phyloP scores from a whole-genome alignment of 2,888 invertebrate species.

The Tryphoninae sp. region DNA sequence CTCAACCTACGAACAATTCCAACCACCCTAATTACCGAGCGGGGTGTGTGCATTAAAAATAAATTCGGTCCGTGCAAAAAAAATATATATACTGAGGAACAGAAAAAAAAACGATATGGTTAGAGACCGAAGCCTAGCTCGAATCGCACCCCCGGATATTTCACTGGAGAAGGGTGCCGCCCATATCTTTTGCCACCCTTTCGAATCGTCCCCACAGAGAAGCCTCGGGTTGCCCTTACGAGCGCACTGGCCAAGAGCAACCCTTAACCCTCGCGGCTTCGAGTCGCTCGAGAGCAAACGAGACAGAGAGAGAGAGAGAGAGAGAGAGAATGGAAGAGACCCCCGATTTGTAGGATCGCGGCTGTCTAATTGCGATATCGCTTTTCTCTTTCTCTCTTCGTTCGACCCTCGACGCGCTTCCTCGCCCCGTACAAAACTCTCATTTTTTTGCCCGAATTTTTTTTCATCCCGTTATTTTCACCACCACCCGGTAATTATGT shows the following conservation, averaged over 20 bases:
- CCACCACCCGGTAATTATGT: conserved; percentile 79
- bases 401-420: conserved; percentile 43
- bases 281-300: background rate
- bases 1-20: conserved; percentile 47
- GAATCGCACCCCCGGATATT: conserved; percentile 46
- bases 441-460: conserved; percentile 30
- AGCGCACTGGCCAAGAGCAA: conserved; percentile 31
- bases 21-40: conserved; percentile 68
- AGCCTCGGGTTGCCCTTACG: conserved; percentile 42
- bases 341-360: conserved; percentile 68
- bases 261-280: conserved; percentile 41
- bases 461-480: conserved; percentile 72
- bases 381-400: conserved; percentile 70
- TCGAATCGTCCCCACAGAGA: conserved; percentile 54
- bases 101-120: conserved; percentile 56
- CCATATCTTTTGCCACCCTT: conserved; percentile 64
- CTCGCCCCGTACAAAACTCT: conserved; percentile 18
- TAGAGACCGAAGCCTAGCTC: conserved; percentile 40
- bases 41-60: conserved; percentile 75
- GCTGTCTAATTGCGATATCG: conserved; percentile 78
- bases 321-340: conserved; percentile 50
- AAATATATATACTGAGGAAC: conserved; percentile 26
- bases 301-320: conserved; percentile 46
- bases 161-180: conserved; percentile 53
- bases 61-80: conserved; percentile 69